Evolutionary conservation across 2,888 invertebrate species (phyloP), one percentile per base, ranked within the genome.

Genomic region (Mamestra brassicae): DNA sequence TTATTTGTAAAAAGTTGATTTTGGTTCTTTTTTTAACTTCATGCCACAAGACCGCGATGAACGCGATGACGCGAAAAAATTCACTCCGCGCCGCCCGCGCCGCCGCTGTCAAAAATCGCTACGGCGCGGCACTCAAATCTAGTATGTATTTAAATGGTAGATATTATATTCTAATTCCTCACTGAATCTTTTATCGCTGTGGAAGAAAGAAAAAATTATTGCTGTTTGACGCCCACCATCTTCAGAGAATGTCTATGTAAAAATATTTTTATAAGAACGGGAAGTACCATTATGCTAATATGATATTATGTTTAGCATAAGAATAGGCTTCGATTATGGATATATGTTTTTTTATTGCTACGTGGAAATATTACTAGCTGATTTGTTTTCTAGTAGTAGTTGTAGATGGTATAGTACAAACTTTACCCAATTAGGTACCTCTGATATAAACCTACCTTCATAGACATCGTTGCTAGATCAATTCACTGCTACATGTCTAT

Each of bases 221-320:
- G 36, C 45, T 57, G 58, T 78, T 61, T 45, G 47, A 61, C 81
- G 74, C 74, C 81, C 58, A 82, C 81, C 36, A 13, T 50, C 4
- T 45, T 55, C 11, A 63, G 11, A 26, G 13, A 13, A n/a, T 60
- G 69, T 45, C 36, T 70, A 63, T 60, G 6, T n/a, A 47, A 68
- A 65, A 61, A 71, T 71, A 67, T 70, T 52, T 62, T 67, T 78
- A 52, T 47, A 50, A 17, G 60, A 76, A 60, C 38, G 55, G 57
- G 78, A 80, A 65, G 57, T 80, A 61, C 60, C 13, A 74, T 69
- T 74, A 76, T 81, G 61, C 3, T 76, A 76, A 81, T 71, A 1
- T 55, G 50, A 70, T 54, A 61, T 60, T 58, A 34, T 54, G 50
- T 73, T 80, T 70, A 58, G 26, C 78, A 74, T 78, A 55, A 66